Conservation (phyloP, 2,797 vertebrate species). For the Chromobotia macracanthus region DNA sequence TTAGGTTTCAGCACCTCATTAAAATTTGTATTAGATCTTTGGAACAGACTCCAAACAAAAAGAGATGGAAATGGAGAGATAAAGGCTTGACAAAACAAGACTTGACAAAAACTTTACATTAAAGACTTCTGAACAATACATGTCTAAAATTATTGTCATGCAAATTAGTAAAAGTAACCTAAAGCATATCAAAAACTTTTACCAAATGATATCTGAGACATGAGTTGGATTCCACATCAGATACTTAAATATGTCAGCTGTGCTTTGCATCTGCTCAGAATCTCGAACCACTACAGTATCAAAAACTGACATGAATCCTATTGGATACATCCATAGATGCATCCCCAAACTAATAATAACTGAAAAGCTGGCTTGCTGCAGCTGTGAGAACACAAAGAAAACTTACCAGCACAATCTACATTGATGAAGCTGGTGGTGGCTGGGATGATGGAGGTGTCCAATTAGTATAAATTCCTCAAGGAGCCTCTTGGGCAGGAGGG, state of each 20-base stretch:
- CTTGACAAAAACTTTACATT: not conserved
- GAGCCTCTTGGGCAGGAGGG: constrained; percentile 81
- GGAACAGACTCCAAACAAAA: not conserved
- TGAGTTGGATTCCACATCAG: not conserved
- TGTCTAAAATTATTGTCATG: no score
- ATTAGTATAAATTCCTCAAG: constrained; percentile 67
- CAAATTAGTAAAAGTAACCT: not conserved
- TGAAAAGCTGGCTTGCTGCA: not conserved
- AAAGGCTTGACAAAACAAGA: no score
- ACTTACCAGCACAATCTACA: constrained; percentile 86
- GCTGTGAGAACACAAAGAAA: not conserved
- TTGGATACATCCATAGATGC: no score
- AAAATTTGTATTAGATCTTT: constrained; percentile 36
- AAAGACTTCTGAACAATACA: not conserved
- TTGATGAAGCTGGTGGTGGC: constrained; percentile 80
- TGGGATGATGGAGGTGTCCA: constrained; percentile 67
- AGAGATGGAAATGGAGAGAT: constrained; percentile 23
- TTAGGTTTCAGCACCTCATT: constrained; percentile 40
- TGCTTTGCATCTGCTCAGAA: no score
- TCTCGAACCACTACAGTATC: not conserved
- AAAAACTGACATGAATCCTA: not conserved
- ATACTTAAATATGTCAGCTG: no score
- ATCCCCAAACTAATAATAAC: no score
- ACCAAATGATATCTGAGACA: not conserved
- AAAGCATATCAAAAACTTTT: not conserved